Percentiles rank a stretch among this genome's conserved stretches.
phyloP scores from a whole-genome alignment of 2,797 vertebrate species.

The Esox masquinongy region DNA sequence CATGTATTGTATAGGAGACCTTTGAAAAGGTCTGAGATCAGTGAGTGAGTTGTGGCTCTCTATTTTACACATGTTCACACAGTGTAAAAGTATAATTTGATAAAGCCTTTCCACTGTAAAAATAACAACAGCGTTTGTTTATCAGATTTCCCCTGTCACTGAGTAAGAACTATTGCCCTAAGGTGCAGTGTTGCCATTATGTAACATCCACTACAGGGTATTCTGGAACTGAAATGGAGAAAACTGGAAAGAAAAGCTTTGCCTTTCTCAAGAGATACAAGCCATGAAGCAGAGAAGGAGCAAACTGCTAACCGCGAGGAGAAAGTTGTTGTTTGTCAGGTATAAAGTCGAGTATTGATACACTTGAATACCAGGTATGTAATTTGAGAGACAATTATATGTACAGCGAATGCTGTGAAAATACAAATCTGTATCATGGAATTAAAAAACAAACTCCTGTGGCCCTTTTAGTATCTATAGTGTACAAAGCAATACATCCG shows the following conservation, averaged over 20 bases:
- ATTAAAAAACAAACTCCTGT: not conserved
- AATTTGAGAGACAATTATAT: slow-evolving; percentile 6
- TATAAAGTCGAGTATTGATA: slow-evolving; percentile 32
- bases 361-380: slow-evolving; percentile 38
- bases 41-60: slow-evolving; percentile 42
- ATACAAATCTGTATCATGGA: not conserved
- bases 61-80: slow-evolving; percentile 35
- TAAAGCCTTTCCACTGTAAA: slow-evolving; percentile 36
- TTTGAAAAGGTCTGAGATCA: slow-evolving; percentile 33
- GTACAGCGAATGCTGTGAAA: not conserved
- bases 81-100: slow-evolving; percentile 44
- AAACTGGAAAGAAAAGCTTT: slow-evolving; percentile 40
- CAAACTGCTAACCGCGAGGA: slow-evolving; percentile 30
- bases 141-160: slow-evolving; percentile 53
- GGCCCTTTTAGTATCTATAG: not conserved
- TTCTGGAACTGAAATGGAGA: slow-evolving; percentile 57
- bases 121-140: slow-evolving; percentile 48
- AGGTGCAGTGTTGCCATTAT: slow-evolving; percentile 54
- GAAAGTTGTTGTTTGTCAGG: not conserved
- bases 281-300: slow-evolving; percentile 32
- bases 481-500: not conserved
- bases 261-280: slow-evolving; percentile 45
- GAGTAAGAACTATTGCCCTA: slow-evolving; percentile 46
- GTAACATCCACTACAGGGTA: slow-evolving; percentile 54
- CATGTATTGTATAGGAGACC: slow-evolving; percentile 13